Evolutionary conservation across 1,140 invertebrate species (phyloP).

Genomic region (Lucilia sericata): DNA sequence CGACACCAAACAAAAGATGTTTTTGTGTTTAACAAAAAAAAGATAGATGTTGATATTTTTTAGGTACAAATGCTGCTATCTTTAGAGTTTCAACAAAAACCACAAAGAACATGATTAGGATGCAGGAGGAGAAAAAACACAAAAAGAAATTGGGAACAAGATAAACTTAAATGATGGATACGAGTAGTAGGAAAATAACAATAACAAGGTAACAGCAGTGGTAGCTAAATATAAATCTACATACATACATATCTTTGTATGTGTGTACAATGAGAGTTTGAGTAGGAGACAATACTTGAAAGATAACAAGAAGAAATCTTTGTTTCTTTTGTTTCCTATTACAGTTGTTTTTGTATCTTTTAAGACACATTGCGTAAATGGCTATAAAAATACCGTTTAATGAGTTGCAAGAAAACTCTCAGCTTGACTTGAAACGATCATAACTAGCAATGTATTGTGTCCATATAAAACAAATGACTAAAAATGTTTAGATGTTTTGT

Average conservation of each 20-base stretch:
- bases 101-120: background rate
- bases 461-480: background rate
- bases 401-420: constrained; percentile 50
- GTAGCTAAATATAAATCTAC: background rate
- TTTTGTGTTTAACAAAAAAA: constrained; percentile 28
- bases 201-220: constrained; percentile 12
- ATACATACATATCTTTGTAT: background rate
- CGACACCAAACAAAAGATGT: constrained; percentile 28
- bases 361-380: constrained; percentile 48
- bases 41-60: background rate
- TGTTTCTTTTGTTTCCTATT: background rate
- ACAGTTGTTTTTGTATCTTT: background rate
- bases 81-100: constrained; percentile 5
- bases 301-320: constrained; percentile 32
- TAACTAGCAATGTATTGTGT: background rate
- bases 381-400: constrained; percentile 56
- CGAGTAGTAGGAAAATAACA: background rate
- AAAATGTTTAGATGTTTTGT: constrained; percentile 17
- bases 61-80: no score
- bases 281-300: constrained; percentile 37
- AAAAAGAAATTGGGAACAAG: constrained; percentile 20
- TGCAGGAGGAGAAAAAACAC: background rate
- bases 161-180: constrained; percentile 27
- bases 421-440: constrained; percentile 51
- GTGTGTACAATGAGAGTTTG: background rate